phyloP scores from a whole-genome alignment of 2,113 vertebrate genomes.

The Thunnus maccoyii region DNA sequence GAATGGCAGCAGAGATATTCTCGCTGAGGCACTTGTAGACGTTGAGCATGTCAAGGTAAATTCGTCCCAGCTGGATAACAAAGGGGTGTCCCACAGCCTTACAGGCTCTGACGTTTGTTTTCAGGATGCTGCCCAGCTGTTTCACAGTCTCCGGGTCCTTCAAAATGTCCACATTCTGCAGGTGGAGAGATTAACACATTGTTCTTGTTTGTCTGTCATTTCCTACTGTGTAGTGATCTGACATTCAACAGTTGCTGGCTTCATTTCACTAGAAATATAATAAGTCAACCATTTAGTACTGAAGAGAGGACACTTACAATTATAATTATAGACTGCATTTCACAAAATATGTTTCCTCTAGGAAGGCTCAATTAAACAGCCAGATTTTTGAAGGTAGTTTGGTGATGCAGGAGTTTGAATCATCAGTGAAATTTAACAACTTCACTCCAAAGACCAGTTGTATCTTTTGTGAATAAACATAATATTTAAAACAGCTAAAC shows the following conservation, averaged over 20 bases:
- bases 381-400: too few species aligned
- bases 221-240: too few species aligned
- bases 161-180: conserved; percentile 97
- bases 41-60: conserved; percentile 99
- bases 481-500: too few species aligned
- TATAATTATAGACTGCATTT: not conserved
- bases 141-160: conserved; percentile 99
- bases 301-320: too few species aligned
- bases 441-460: too few species aligned
- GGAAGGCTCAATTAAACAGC: too few species aligned
- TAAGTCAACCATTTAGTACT: too few species aligned
- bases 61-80: conserved; percentile 97
- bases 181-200: not conserved
- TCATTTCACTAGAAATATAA: too few species aligned
- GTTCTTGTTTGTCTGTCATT: not conserved
- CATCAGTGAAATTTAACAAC: too few species aligned
- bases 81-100: conserved; percentile 99
- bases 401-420: too few species aligned
- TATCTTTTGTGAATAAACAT: too few species aligned
- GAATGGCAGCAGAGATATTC: conserved; percentile 99
- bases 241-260: too few species aligned
- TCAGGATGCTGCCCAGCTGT: conserved; percentile 98
- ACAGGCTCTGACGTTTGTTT: conserved; percentile 98
- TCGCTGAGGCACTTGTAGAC: conserved; percentile 99
- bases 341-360: not conserved